phyloP scores from a whole-genome alignment of 2,888 invertebrate genomes.

The Euzetes globulus region DNA sequence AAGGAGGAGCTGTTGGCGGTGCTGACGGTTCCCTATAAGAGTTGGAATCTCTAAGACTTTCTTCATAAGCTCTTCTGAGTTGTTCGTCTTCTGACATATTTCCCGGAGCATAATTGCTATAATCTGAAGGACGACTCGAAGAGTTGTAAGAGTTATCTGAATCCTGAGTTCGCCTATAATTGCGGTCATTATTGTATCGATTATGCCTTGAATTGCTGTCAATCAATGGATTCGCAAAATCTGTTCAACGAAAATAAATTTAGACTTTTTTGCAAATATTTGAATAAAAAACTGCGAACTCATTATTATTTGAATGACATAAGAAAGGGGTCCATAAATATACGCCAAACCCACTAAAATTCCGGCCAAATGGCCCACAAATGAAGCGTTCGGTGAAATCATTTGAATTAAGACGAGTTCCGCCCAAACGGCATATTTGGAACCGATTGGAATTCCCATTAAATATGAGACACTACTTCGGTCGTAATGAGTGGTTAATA shows the following conservation, averaged over 20 bases:
- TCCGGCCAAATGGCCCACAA: slow-evolving; percentile 58
- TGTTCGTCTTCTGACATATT: slow-evolving; percentile 40
- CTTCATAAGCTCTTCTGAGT: slow-evolving; percentile 36
- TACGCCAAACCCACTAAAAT: slow-evolving; percentile 57
- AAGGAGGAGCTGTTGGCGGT: slow-evolving; percentile 23
- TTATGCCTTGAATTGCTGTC: not conserved
- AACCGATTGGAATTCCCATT: slow-evolving; percentile 35
- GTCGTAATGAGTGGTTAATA: slow-evolving; percentile 47
- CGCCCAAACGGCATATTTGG: slow-evolving; percentile 51
- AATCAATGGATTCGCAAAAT: not conserved
- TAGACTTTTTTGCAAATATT: not conserved
- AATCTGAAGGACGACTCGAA: not conserved
- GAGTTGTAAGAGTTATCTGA: not conserved
- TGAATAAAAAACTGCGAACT: not conserved
- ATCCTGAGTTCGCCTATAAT: not conserved
- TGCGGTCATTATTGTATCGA: not conserved
- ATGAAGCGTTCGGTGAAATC: slow-evolving; percentile 57
- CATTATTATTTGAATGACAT: slow-evolving; percentile 44
- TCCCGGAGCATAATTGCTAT: slow-evolving; percentile 32
- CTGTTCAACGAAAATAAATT: not conserved
- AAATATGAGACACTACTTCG: not conserved
- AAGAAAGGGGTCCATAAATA: slow-evolving; percentile 51
- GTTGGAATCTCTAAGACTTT: slow-evolving; percentile 26
- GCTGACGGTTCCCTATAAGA: not conserved
- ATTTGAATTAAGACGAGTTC: slow-evolving; percentile 58